Conservation (phyloP, 2,797 vertebrate genomes). For the Numenius phaeopus region DNA sequence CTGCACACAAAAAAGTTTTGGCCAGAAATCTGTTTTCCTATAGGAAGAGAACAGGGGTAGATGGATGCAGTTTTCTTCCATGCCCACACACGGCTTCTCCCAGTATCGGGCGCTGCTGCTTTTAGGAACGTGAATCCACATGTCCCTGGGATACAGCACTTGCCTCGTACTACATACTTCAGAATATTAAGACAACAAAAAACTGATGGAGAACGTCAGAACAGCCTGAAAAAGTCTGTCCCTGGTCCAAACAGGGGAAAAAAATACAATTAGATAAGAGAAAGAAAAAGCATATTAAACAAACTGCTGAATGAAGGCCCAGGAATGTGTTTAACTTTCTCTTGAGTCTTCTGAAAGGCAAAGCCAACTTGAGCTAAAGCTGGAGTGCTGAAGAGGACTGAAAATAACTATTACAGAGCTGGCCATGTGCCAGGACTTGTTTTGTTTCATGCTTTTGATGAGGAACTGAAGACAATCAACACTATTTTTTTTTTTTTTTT, state of each 20-base stretch:
- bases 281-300: background rate
- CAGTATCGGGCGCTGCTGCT: background rate
- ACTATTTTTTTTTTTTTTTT: background rate
- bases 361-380: background rate
- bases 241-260: background rate
- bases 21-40: background rate
- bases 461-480: background rate
- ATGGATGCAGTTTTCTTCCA: background rate
- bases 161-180: background rate
- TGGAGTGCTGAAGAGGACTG: background rate
- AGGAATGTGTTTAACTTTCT: background rate
- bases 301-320: background rate
- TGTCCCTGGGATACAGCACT: background rate
- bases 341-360: background rate
- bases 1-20: background rate
- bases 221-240: background rate
- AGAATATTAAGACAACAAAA: background rate
- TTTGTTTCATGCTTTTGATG: background rate
- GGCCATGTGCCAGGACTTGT: background rate
- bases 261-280: background rate
- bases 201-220: background rate
- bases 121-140: background rate
- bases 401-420: background rate
- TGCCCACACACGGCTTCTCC: fast-evolving
- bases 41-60: background rate